Conservation (phyloP, 2,797 vertebrate genomes). For the Falco rusticolus region DNA sequence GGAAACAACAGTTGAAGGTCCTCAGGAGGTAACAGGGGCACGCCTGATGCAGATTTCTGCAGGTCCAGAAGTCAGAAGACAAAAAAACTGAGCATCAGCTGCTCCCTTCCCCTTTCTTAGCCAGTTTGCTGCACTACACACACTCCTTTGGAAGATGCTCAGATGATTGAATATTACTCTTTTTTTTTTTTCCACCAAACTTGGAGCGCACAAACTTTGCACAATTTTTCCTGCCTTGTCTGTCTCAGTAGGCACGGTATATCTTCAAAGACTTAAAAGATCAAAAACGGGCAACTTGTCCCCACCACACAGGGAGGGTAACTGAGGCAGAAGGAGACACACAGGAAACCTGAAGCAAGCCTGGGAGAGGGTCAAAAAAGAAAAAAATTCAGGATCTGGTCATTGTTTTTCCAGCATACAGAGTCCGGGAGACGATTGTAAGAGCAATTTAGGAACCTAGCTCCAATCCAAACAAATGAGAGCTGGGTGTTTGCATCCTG, state of each 20-base stretch:
- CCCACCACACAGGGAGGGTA: background rate
- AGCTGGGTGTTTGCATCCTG: background rate
- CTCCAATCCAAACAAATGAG: background rate
- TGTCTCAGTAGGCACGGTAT: background rate
- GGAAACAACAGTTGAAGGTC: background rate
- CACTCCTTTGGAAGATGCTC: background rate
- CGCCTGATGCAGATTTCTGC: background rate
- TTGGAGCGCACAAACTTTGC: background rate
- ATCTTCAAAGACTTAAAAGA: background rate
- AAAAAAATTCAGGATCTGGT: background rate
- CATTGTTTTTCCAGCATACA: background rate
- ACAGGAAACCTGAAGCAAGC: background rate
- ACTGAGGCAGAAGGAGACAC: background rate
- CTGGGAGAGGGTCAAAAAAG: background rate
- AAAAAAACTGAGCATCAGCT: background rate
- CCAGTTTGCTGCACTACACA: background rate
- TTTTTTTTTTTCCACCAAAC: background rate
- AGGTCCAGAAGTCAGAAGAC: background rate
- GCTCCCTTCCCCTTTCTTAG: background rate
- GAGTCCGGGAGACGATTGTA: background rate
- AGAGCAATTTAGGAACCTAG: background rate
- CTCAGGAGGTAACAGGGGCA: background rate
- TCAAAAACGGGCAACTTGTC: background rate
- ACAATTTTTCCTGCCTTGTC: background rate
- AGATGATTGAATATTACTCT: background rate